Evolutionary conservation across 2,888 invertebrate species (phyloP).

Genomic region (Chloroclystis v-ata): DNA sequence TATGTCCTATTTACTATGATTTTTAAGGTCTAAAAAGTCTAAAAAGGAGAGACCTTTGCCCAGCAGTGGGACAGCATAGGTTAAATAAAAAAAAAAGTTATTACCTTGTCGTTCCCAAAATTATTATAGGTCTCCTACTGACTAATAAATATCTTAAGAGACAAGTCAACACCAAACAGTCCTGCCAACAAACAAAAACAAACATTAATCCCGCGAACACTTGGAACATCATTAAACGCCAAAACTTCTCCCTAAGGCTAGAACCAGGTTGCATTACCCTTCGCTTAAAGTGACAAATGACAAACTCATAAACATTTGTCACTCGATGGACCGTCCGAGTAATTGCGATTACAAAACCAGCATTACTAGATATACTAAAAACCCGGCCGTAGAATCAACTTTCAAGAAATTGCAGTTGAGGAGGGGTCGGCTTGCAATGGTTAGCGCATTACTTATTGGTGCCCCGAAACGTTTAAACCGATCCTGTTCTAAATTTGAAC

Average conservation of each 20-base stretch:
- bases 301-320: conserved; percentile 78
- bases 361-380: conserved; percentile 35
- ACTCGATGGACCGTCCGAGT: conserved; percentile 66
- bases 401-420: conserved; percentile 6
- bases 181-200: conserved; percentile 16
- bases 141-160: no score
- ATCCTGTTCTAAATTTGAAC: conserved; percentile 76
- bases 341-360: conserved; percentile 62
- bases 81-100: no score
- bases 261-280: conserved; percentile 47
- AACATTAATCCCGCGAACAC: conserved; percentile 34
- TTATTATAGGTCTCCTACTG: no score
- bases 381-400: conserved; percentile 16
- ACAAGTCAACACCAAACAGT: neutral
- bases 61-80: no score
- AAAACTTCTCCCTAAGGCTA: conserved; percentile 47
- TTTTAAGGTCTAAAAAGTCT: no score
- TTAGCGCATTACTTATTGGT: conserved; percentile 69
- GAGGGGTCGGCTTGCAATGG: conserved; percentile 42
- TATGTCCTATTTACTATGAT: no score
- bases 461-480: conserved; percentile 74
- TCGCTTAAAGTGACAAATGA: conserved; percentile 70
- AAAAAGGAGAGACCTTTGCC: no score
- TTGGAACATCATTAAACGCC: conserved; percentile 55
- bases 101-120: no score